These are phyloP conservation scores for Cetoscarus ocellatus DNA, from an alignment of 2,797 vertebrate genomes.

Conservation along the genomic window DNA sequence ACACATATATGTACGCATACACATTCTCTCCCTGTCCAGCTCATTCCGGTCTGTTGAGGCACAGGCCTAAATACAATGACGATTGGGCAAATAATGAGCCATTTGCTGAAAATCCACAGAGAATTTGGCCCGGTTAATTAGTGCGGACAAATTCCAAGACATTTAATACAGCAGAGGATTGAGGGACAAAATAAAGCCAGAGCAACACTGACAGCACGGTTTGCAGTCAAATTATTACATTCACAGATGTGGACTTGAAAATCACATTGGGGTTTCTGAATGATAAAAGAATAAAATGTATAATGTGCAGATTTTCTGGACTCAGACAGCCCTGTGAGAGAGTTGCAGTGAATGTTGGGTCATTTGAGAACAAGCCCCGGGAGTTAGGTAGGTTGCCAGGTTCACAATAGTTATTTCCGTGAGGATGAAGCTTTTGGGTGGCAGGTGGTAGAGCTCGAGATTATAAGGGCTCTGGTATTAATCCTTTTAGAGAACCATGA, in stretches of 20 bases:
- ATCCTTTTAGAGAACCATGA: constrained; percentile 61
- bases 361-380: constrained; percentile 33
- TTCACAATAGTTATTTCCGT: constrained; percentile 43
- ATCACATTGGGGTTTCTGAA: constrained; percentile 7
- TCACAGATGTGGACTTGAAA: constrained; percentile 17
- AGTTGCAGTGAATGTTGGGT: constrained; percentile 7
- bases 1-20: not conserved
- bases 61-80: constrained; percentile 43
- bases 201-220: not conserved
- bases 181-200: constrained; percentile 12
- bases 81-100: constrained; percentile 55
- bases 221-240: constrained; percentile 5
- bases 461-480: constrained; percentile 59
- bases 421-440: constrained; percentile 47
- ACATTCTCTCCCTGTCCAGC: constrained; percentile 26
- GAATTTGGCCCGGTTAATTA: constrained; percentile 53
- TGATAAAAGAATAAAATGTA: constrained; percentile 22
- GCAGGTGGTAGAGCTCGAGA: constrained; percentile 48
- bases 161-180: constrained; percentile 10
- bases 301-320: constrained; percentile 20
- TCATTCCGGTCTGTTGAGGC: constrained; percentile 25
- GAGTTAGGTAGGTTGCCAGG: constrained; percentile 42
- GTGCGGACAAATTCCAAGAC: constrained; percentile 33
- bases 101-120: constrained; percentile 53
- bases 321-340: constrained; percentile 7